These are phyloP conservation scores for Formica selysi DNA, from an alignment of 1,140 invertebrate genomes.

Conservation along the genomic window DNA sequence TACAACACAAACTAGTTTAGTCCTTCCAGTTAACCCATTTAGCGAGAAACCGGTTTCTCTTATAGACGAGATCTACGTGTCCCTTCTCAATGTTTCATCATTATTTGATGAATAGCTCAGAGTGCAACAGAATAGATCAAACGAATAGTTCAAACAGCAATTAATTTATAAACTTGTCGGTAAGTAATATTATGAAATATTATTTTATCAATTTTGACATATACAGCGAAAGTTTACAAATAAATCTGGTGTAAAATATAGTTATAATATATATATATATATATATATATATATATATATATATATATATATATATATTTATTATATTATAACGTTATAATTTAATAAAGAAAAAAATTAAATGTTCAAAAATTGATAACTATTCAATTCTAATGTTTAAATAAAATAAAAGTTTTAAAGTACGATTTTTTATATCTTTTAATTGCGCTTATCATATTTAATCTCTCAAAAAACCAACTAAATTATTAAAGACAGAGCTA, in stretches of 20 bases:
- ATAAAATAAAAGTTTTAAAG: conserved; percentile 1
- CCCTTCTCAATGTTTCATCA: neutral
- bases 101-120: neutral
- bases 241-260: neutral
- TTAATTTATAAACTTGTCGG: neutral
- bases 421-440: neutral
- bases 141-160: neutral
- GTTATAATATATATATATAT: too few species aligned
- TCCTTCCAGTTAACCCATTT: neutral
- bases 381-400: neutral
- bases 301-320: neutral
- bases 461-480: neutral
- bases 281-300: too few species aligned
- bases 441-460: neutral
- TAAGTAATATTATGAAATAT: neutral
- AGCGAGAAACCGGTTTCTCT: neutral
- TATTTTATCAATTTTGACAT: too few species aligned
- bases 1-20: neutral
- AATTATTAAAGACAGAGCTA: neutral
- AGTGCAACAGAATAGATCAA: too few species aligned
- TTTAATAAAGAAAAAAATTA: neutral
- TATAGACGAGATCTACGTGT: neutral
- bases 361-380: neutral
- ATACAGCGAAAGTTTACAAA: neutral
- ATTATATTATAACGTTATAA: conserved; percentile 15